phyloP scores from a whole-genome alignment of 1,140 invertebrate species.

The Brachystomella parvula region DNA sequence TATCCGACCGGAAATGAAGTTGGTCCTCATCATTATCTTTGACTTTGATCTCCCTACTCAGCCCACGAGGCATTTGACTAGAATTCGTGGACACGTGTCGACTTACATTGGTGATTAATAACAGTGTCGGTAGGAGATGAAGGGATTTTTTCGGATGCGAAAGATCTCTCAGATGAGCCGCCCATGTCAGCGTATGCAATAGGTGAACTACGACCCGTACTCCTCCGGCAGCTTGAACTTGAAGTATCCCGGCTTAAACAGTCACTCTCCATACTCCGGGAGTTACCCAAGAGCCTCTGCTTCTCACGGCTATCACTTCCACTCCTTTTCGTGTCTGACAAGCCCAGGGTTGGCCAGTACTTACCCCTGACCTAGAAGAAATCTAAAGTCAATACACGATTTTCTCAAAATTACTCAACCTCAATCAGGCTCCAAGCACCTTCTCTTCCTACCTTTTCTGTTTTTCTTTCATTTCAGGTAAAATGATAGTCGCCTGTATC shows the following conservation, averaged over 20 bases:
- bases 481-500: no score
- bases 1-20: no score
- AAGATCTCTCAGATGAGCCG: slow-evolving; percentile 11
- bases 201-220: slow-evolving; percentile 5
- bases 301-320: not conserved
- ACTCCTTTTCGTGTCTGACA: not conserved
- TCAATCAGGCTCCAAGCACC: no score
- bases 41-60: no score
- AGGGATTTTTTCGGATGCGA: not conserved
- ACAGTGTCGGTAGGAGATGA: not conserved
- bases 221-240: not conserved
- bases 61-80: no score
- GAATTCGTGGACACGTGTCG: no score
- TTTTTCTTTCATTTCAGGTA: no score
- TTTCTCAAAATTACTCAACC: no score
- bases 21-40: no score
- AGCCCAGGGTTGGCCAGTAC: slow-evolving; percentile 34
- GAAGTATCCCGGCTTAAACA: not conserved
- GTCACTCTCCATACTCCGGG: not conserved
- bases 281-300: slow-evolving; percentile 2
- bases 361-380: slow-evolving; percentile 31
- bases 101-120: slow-evolving; percentile 10
- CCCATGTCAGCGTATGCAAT: slow-evolving; percentile 34
- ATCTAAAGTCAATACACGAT: slow-evolving; percentile 1
- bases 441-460: no score